Evolutionary conservation across 2,888 invertebrate genomes (phyloP), one percentile per base, ranked within the genome.

Genomic region (Athalia cordata): DNA sequence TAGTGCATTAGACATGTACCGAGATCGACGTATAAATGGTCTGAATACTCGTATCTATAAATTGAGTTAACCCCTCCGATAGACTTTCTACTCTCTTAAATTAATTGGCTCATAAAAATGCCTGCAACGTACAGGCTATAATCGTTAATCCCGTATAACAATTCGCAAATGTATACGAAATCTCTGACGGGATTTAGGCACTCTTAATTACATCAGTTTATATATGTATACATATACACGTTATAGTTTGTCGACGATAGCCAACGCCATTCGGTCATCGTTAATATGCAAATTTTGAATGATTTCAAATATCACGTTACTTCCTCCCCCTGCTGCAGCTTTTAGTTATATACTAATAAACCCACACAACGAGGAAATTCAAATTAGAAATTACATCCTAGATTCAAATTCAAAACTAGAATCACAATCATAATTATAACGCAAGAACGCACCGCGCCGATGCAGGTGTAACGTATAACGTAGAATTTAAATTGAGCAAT

Each of bases 101-200:
- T 75, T 61, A 75, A 75, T 64, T 75, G 75, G 55, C 62, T 62
- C 62, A 75, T 75, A 75, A 75, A 74, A 75, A 62, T 61, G 75
- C 50, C 62, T 61, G 52, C 59, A 62, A 61, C 62, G 75, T 29
- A 9, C 50, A 9, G 64, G 75, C 62, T 4, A 75, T 75, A 75
- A 75, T 75, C 75, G 62, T 75, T 75, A 75, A 75, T 75, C n/a
- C 75, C 29, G 29, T 29, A 29, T 29, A 11, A 61, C 50, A 11
- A 75, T 75, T 75, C 15, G 72, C 47, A 72, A 72, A 47, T 29
- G 29, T 29, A 29, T 72, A 59, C 59, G 72, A 57, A 59, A 72
- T 59, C 59, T 59, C 6, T 15, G 45, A 13, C 59, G 59, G 15
- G 29, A 68, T 55, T 68, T 59, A 72, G 72, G 59, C 13, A 59